phyloP scores from a whole-genome alignment of 1,140 invertebrate genomes.

The Reticulitermes speratus region DNA sequence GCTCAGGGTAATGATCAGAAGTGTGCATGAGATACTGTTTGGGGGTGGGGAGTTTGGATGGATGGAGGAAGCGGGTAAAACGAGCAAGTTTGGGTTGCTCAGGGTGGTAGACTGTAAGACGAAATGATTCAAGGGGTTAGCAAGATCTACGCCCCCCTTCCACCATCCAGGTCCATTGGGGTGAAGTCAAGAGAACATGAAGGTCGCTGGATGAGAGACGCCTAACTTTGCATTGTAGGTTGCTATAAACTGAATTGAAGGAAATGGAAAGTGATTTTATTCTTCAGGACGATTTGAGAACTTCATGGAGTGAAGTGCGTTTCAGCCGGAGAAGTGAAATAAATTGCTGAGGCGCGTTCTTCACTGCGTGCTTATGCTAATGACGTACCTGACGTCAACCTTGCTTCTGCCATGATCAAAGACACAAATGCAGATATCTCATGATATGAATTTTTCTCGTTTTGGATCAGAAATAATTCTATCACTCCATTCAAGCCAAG shows the following conservation, averaged over 20 bases:
- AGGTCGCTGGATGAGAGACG: neutral
- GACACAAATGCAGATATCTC: neutral
- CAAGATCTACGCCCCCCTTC: neutral
- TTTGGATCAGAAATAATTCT: neutral
- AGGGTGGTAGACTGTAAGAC: neutral
- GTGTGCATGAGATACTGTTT: slow-evolving; percentile 17
- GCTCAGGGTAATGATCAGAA: slow-evolving; percentile 22
- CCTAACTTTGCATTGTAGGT: neutral
- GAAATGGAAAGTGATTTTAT: slow-evolving; percentile 17
- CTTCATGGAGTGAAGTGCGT: neutral
- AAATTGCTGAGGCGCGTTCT: neutral
- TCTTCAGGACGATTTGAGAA: neutral
- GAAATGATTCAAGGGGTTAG: slow-evolving; percentile 11
- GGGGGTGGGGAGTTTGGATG: neutral
- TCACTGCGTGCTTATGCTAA: neutral
- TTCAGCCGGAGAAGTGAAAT: neutral
- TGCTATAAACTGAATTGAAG: slow-evolving; percentile 16
- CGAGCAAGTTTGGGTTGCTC: slow-evolving; percentile 8
- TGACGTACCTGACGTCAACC: neutral
- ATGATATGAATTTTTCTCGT: neutral
- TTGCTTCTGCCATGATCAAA: neutral
- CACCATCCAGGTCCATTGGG: neutral
- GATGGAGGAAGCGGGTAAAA: neutral
- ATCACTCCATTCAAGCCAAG: neutral
- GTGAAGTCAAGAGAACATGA: neutral